phyloP scores from a whole-genome alignment of 2,113 vertebrate species.

The Okapia johnstoni region DNA sequence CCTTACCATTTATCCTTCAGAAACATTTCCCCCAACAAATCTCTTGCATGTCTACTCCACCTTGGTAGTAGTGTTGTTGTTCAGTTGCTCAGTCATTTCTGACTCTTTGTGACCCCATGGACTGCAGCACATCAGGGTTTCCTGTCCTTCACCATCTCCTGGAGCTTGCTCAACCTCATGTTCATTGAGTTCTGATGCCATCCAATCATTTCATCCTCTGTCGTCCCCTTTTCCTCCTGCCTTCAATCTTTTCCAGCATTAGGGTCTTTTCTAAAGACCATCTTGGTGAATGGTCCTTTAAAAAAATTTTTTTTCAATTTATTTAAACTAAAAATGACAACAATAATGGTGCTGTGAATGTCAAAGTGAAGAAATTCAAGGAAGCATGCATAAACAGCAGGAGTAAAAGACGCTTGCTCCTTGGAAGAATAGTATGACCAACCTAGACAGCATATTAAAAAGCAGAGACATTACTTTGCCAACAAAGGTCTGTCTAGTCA shows the following conservation, averaged over 20 bases:
- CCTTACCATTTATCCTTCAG: not conserved
- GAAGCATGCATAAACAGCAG: not conserved
- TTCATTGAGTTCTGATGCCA: not conserved
- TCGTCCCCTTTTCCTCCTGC: not conserved
- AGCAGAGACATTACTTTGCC: not conserved
- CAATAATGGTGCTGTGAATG: not conserved
- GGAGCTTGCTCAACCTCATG: not conserved
- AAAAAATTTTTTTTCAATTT: not conserved
- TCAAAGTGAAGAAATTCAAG: constrained; percentile 10
- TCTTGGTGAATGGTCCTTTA: not conserved
- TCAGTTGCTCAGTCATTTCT: not conserved
- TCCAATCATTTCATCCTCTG: not conserved
- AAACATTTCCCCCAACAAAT: not conserved
- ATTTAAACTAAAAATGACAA: not conserved
- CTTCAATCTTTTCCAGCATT: not conserved
- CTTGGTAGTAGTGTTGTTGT: not conserved
- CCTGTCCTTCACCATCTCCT: not conserved
- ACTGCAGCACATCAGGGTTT: not conserved
- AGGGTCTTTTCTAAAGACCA: not conserved
- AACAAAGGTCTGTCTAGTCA: not conserved
- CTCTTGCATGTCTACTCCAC: not conserved
- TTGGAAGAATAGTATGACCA: not conserved
- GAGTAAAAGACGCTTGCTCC: not conserved
- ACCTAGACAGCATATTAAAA: not conserved
- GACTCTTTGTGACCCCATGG: not conserved